A percentile compares a stretch with the other conserved stretches of the same genome.
These are phyloP conservation scores for Rhodophaea formosa DNA, from an alignment of 2,888 invertebrate genomes.

Conservation along the genomic window DNA sequence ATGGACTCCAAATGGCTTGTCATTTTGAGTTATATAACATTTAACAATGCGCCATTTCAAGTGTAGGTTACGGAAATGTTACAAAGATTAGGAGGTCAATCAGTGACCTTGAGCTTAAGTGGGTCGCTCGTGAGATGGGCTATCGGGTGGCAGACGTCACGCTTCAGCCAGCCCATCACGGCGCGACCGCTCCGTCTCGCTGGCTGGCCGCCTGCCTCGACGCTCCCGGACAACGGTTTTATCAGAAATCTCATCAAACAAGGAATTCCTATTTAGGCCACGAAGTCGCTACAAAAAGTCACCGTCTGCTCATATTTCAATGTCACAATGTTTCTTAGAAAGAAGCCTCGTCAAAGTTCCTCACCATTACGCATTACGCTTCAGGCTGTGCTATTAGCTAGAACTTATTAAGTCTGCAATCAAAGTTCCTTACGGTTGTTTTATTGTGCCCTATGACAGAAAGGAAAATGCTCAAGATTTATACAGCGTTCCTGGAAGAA, in stretches of 20 bases:
- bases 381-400: slow-evolving; percentile 1
- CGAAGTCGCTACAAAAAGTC: not conserved
- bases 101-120: slow-evolving; percentile 76
- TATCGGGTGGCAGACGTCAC: slow-evolving; percentile 80
- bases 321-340: slow-evolving; percentile 4
- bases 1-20: not conserved
- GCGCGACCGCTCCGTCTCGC: slow-evolving; percentile 31
- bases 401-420: slow-evolving; percentile 10
- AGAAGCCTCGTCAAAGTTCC: slow-evolving; percentile 5
- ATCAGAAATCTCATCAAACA: slow-evolving; percentile 14
- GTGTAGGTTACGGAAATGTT: slow-evolving; percentile 54
- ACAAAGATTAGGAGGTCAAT: slow-evolving; percentile 70
- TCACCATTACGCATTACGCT: not conserved
- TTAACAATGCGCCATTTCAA: slow-evolving; percentile 37
- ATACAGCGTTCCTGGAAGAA: slow-evolving; percentile 9
- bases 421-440: slow-evolving; percentile 14
- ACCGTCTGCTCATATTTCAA: not conserved
- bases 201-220: slow-evolving; percentile 23
- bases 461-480: not conserved
- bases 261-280: slow-evolving; percentile 11
- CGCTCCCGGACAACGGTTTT: slow-evolving; percentile 16
- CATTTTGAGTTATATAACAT: slow-evolving; percentile 34
- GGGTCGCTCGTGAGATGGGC: slow-evolving; percentile 78
- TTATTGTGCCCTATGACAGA: slow-evolving; percentile 1
- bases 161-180: slow-evolving; percentile 45